Evolutionary conservation across 1,140 invertebrate species (phyloP).

Genomic region (Hesperophylax magnus): DNA sequence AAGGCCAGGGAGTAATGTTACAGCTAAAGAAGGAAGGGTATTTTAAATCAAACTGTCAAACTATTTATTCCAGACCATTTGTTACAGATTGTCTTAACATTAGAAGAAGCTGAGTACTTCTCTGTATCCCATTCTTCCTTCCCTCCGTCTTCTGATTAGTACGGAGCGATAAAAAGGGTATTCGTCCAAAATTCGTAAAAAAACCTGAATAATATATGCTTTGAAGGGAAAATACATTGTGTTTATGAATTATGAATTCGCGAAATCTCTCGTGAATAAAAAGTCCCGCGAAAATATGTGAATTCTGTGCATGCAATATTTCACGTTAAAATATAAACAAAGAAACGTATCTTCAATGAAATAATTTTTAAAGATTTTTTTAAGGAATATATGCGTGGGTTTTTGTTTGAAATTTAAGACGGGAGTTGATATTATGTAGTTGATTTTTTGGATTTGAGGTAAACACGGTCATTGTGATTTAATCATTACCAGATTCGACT

Average conservation of each 20-base stretch:
- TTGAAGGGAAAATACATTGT: slow-evolving; percentile 12
- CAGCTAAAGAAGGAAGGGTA: background rate
- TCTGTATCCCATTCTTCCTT: background rate
- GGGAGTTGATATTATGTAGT: too few species aligned
- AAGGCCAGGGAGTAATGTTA: background rate
- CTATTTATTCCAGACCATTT: slow-evolving; percentile 52
- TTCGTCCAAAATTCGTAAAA: background rate
- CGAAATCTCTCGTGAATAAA: slow-evolving; percentile 5
- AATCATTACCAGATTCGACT: too few species aligned
- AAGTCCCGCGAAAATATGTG: too few species aligned
- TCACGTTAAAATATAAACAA: too few species aligned
- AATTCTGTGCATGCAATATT: too few species aligned
- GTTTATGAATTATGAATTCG: slow-evolving; percentile 22
- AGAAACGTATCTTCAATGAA: too few species aligned
- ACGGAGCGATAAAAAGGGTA: slow-evolving; percentile 28
- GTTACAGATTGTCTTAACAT: slow-evolving; percentile 44
- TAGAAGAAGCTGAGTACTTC: slow-evolving; percentile 2
- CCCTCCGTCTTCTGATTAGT: slow-evolving; percentile 3
- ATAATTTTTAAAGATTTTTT: too few species aligned
- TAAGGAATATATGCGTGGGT: too few species aligned
- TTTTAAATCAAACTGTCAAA: slow-evolving; percentile 49
- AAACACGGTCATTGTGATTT: too few species aligned
- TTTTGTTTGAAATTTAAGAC: too few species aligned
- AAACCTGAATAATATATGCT: slow-evolving; percentile 13
- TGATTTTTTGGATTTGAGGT: too few species aligned